Percentiles rank a stretch among this genome's conserved stretches.
These are phyloP conservation scores for Alloscopus bannaensis DNA, from an alignment of 2,888 invertebrate species.

Conservation along the genomic window DNA sequence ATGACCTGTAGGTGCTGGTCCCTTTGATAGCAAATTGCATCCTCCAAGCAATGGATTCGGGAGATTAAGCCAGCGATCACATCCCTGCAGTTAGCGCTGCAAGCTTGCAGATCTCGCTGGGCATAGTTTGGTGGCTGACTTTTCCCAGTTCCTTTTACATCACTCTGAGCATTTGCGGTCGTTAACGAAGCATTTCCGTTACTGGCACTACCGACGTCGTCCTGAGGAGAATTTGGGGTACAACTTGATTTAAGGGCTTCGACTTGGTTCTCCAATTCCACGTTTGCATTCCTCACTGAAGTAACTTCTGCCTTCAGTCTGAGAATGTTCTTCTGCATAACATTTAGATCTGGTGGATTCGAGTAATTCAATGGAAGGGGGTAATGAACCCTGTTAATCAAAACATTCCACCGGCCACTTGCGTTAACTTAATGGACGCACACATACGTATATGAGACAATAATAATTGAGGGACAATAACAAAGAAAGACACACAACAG, in stretches of 20 bases:
- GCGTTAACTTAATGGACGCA: conserved; percentile 14
- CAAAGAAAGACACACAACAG: conserved; percentile 36
- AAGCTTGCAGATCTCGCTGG: not conserved
- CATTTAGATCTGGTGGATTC: conserved; percentile 78
- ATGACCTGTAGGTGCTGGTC: conserved; percentile 49
- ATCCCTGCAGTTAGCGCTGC: not conserved
- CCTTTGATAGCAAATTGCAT: conserved; percentile 48
- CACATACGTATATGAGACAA: conserved; percentile 49
- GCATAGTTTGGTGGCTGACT: not conserved
- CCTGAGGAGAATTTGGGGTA: conserved; percentile 39
- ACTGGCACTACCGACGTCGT: too few species aligned
- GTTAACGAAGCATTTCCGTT: too few species aligned
- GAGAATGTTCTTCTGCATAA: conserved; percentile 78
- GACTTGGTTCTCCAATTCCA: conserved; percentile 38
- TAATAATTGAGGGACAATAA: conserved; percentile 49
- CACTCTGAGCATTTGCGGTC: not conserved
- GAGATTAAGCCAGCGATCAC: not conserved
- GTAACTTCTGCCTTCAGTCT: conserved; percentile 77
- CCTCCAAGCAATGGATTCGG: conserved; percentile 58
- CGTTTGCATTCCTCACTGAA: conserved; percentile 61
- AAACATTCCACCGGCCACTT: conserved; percentile 41
- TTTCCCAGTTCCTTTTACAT: too few species aligned
- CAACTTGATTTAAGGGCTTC: conserved; percentile 22
- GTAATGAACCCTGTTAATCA: conserved; percentile 77
- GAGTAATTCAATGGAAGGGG: conserved; percentile 78